These are phyloP conservation scores for Paramormyrops kingsleyae DNA, from an alignment of 2,113 vertebrate genomes.

Conservation along the genomic window DNA sequence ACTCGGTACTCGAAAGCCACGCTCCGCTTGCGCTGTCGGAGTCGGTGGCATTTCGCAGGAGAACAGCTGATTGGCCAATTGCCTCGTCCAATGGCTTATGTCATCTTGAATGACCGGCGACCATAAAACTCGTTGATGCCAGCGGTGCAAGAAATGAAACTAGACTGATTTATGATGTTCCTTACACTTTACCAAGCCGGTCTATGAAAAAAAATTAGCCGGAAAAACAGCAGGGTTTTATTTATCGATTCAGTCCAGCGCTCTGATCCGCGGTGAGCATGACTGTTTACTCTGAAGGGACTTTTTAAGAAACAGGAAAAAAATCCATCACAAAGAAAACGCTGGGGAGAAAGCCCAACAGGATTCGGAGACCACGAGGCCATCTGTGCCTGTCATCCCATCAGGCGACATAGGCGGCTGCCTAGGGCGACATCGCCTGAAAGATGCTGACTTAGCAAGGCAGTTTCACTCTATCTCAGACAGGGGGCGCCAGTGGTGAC, in stretches of 20 bases:
- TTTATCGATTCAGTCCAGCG: not conserved
- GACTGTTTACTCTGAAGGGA: not conserved
- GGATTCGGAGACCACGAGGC: not conserved
- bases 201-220: not conserved
- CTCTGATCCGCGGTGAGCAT: not conserved
- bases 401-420: not conserved
- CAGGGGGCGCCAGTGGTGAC: not conserved
- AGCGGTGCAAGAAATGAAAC: constrained; percentile 3
- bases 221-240: not conserved
- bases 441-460: not conserved
- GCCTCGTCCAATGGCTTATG: not conserved
- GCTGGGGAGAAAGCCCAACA: not conserved
- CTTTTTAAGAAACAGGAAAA: not conserved
- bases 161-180: not conserved
- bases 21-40: not conserved
- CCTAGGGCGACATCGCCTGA: not conserved
- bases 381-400: not conserved
- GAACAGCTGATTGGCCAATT: not conserved
- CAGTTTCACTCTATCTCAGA: not conserved
- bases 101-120: not conserved
- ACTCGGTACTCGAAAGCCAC: not conserved
- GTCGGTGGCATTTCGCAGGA: not conserved
- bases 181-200: not conserved
- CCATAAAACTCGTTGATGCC: not conserved
- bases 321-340: not conserved